phyloP scores from a whole-genome alignment of 2,113 vertebrate genomes.

The Cottus gobio region DNA sequence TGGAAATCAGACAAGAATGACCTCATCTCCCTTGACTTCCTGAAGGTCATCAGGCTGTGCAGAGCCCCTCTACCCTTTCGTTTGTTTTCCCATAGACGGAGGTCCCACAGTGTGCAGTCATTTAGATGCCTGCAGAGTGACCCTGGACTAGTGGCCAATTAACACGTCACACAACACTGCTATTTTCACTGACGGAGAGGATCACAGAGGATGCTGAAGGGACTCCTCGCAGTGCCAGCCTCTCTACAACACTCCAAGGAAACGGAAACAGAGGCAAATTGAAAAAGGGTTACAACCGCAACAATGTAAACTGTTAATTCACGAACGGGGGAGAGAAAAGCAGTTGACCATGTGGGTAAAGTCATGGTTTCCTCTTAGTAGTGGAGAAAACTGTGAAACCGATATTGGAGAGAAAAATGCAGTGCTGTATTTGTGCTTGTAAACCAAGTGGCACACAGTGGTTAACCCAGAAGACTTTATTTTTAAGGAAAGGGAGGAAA shows the following conservation, averaged over 20 bases:
- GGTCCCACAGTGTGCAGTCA: conserved; percentile 33
- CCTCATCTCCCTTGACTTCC: conserved; percentile 73
- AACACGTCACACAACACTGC: conserved; percentile 58
- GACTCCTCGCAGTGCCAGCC: conserved; percentile 28
- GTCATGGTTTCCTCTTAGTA: conserved; percentile 17
- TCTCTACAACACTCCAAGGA: conserved; percentile 20
- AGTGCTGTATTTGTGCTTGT: conserved; percentile 15
- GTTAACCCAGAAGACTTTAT: conserved; percentile 28
- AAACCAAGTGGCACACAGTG: conserved; percentile 22
- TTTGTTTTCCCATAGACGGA: conserved; percentile 43
- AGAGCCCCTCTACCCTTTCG: conserved; percentile 46
- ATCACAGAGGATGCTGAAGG: conserved; percentile 41
- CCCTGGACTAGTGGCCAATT: conserved; percentile 60
- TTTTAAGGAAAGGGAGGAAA: neutral
- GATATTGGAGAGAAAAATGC: conserved; percentile 11
- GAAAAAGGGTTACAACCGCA: conserved; percentile 2
- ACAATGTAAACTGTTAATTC: conserved; percentile 14
- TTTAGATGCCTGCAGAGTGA: conserved; percentile 55
- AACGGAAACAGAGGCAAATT: conserved; percentile 1
- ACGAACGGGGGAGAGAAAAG: conserved; percentile 1
- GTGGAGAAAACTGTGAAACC: neutral
- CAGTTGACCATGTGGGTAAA: conserved; percentile 18
- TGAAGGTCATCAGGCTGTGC: conserved; percentile 60
- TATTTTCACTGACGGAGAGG: conserved; percentile 44
- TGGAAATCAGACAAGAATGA: conserved; percentile 73